phyloP scores from a whole-genome alignment of 1,140 invertebrate genomes.

The Heterodera schachtii region DNA sequence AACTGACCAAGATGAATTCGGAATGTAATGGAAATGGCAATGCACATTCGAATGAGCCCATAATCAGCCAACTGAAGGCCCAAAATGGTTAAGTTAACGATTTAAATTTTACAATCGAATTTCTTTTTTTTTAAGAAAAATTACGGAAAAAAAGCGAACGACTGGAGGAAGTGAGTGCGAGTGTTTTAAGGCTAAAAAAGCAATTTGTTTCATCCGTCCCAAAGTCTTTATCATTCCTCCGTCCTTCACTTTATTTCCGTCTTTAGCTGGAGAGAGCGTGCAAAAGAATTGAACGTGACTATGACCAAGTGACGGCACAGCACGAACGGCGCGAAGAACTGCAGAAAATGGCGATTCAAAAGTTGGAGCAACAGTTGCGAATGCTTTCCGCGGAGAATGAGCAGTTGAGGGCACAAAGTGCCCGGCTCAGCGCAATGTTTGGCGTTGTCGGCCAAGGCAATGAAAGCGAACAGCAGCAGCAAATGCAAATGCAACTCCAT shows the following conservation, averaged over 20 bases:
- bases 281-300: conserved; percentile 42
- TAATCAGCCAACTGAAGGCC: conserved; percentile 1
- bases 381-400: conserved; percentile 71
- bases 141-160: conserved; percentile 24
- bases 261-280: conserved; percentile 44
- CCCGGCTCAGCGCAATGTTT: conserved; percentile 47
- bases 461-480: conserved; percentile 20
- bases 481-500: conserved; percentile 37
- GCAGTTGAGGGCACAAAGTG: conserved; percentile 53
- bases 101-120: conserved; percentile 5
- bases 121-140: conserved; percentile 24
- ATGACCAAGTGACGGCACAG: conserved; percentile 36
- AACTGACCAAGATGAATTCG: not conserved
- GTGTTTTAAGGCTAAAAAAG: too few relatives aligned
- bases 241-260: not conserved
- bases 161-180: conserved; percentile 32
- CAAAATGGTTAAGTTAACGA: conserved; percentile 16
- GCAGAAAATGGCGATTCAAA: conserved; percentile 78
- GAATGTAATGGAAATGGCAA: conserved; percentile 11
- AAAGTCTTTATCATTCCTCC: not conserved
- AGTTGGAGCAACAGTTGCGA: conserved; percentile 80
- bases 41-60: conserved; percentile 7
- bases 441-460: not conserved
- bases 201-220: too few relatives aligned
- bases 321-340: conserved; percentile 81